Evolutionary conservation across 2,888 invertebrate genomes (phyloP).

Genomic region (Drosophila affinis): DNA sequence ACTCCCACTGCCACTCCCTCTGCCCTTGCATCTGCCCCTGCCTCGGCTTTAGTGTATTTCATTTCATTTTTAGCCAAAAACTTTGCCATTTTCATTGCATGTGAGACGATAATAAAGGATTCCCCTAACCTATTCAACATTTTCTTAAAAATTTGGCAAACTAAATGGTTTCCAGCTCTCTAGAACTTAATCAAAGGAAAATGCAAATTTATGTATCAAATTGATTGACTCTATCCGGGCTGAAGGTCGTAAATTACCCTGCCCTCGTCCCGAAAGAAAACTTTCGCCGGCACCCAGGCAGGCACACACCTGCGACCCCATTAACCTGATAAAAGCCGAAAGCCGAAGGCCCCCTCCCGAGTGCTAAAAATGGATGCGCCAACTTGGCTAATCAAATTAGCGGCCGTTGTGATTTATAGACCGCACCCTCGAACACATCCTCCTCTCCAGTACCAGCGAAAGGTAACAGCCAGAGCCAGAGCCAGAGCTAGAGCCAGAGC

Average conservation of each 20-base stretch:
- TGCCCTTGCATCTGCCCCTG: background rate
- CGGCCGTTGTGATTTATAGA: slow-evolving; percentile 51
- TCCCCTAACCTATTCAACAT: slow-evolving; percentile 6
- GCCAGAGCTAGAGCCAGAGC: too few species aligned
- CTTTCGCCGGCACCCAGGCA: slow-evolving; percentile 1
- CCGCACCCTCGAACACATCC: slow-evolving; percentile 29
- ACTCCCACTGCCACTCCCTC: too few species aligned
- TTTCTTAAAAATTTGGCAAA: slow-evolving; percentile 10
- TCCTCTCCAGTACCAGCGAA: background rate
- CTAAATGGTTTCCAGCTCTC: slow-evolving; percentile 27
- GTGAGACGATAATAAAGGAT: slow-evolving; percentile 28
- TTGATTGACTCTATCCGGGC: slow-evolving; percentile 19
- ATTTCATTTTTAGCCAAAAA: slow-evolving; percentile 35
- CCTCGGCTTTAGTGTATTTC: background rate
- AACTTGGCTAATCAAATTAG: slow-evolving; percentile 54
- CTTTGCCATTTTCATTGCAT: slow-evolving; percentile 39
- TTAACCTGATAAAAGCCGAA: slow-evolving; percentile 29
- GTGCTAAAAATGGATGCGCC: slow-evolving; percentile 40
- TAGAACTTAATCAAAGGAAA: slow-evolving; percentile 4
- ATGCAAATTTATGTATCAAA: slow-evolving; percentile 16
- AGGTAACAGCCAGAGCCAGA: background rate
- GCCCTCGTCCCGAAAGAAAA: background rate
- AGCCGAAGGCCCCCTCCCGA: slow-evolving; percentile 4
- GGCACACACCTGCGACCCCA: slow-evolving; percentile 31
- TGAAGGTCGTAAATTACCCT: slow-evolving; percentile 31